A percentile compares a stretch with the other conserved stretches of the same genome.
Evolutionary conservation across 1,140 invertebrate genomes (phyloP).

Genomic region (Plectus sambesii): DNA sequence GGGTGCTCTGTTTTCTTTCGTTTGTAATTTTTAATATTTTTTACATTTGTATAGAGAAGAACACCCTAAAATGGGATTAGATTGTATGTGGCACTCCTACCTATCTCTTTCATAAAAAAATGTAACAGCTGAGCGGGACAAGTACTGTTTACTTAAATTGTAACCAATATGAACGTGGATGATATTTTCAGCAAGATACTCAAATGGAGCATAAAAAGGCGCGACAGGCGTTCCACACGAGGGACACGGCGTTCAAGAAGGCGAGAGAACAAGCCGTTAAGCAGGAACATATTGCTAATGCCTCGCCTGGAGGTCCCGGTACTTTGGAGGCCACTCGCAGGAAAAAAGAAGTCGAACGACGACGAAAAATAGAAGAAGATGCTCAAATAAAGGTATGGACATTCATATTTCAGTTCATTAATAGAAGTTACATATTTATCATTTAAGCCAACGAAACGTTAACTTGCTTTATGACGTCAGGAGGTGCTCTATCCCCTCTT

Average conservation of each 20-base stretch:
- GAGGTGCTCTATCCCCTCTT: too few species aligned
- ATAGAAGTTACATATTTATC: slow-evolving; percentile 2
- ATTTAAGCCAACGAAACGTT: too few species aligned
- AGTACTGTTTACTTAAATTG: slow-evolving; percentile 12
- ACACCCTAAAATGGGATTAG: slow-evolving; percentile 12
- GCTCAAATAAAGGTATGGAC: slow-evolving; percentile 29
- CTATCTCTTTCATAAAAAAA: not conserved
- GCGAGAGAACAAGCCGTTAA: slow-evolving; percentile 17
- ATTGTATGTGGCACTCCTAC: not conserved
- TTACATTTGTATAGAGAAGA: too few species aligned
- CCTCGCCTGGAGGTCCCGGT: slow-evolving; percentile 11
- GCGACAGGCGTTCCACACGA: slow-evolving; percentile 9
- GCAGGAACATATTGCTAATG: too few species aligned
- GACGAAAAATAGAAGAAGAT: slow-evolving; percentile 33
- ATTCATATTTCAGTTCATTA: slow-evolving; percentile 3
- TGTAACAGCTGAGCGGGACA: slow-evolving; percentile 23
- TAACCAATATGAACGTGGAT: slow-evolving; percentile 7
- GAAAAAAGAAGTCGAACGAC: slow-evolving; percentile 38
- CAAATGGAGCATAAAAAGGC: too few species aligned
- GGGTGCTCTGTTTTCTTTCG: too few species aligned
- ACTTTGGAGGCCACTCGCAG: slow-evolving; percentile 8
- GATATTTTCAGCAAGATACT: too few species aligned
- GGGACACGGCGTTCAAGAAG: slow-evolving; percentile 19
- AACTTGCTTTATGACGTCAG: too few species aligned
- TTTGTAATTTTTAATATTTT: too few species aligned